A percentile compares a stretch with the other conserved stretches of the same genome.
Conservation (phyloP, 1,140 invertebrate genomes). For the Saccostrea echinata region DNA sequence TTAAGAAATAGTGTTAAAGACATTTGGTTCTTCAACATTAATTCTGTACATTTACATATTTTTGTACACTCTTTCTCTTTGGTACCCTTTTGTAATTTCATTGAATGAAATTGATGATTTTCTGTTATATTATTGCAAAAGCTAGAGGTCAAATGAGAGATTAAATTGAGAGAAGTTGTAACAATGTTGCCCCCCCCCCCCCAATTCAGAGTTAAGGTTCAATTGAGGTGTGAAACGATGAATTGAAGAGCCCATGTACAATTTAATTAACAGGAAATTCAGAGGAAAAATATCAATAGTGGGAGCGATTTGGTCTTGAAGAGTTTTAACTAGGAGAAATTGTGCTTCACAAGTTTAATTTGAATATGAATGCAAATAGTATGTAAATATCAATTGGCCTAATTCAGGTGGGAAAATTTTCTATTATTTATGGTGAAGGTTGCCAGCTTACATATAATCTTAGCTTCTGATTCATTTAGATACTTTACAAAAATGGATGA, state of each 20-base stretch:
- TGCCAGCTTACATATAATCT: conserved; percentile 20
- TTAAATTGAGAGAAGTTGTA: background rate
- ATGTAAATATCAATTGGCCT: conserved; percentile 22
- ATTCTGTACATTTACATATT: no score
- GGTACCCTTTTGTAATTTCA: no score
- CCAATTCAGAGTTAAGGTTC: background rate
- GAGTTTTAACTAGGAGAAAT: conserved; percentile 21
- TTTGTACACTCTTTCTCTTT: no score
- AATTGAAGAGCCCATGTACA: conserved; percentile 3
- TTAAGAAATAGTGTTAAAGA: no score
- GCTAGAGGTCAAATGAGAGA: background rate
- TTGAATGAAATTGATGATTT: no score
- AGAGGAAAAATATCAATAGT: conserved; percentile 14
- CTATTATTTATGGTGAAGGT: background rate
- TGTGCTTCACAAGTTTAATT: conserved; percentile 11
- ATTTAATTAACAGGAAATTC: background rate
- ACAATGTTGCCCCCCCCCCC: background rate
- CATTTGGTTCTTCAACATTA: no score
- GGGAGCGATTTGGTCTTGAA: background rate
- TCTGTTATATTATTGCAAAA: no score
- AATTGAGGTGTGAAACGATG: background rate
- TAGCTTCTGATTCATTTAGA: conserved; percentile 22
- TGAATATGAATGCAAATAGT: conserved; percentile 10
- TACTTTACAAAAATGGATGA: background rate
- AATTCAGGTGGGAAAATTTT: conserved; percentile 4